Conservation (phyloP, 2,113 vertebrate genomes). For the Okapia johnstoni region DNA sequence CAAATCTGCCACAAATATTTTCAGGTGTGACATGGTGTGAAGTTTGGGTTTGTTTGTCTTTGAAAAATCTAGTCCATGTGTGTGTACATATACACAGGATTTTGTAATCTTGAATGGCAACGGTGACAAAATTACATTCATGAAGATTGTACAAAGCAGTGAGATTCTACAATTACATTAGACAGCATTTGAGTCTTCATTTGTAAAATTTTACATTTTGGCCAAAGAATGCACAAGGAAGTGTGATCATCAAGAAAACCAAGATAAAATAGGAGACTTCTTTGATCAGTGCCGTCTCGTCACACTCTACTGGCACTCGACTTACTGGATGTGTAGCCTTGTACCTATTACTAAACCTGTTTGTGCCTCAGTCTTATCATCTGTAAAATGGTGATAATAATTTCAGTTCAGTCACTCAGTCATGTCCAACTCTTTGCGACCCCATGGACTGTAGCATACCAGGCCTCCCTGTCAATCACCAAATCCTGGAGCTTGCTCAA, state of each 20-base stretch:
- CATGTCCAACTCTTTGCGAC: background rate
- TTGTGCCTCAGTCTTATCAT: background rate
- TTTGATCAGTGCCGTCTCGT: background rate
- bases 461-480: background rate
- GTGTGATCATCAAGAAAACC: background rate
- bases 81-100: background rate
- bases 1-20: background rate
- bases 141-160: background rate
- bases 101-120: background rate
- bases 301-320: fast-evolving
- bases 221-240: background rate
- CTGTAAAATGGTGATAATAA: background rate
- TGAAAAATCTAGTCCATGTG: background rate
- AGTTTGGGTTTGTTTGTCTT: background rate
- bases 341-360: background rate
- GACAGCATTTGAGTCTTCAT: background rate
- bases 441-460: background rate
- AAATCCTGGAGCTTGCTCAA: background rate
- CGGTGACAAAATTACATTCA: background rate
- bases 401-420: background rate
- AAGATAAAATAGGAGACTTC: background rate
- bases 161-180: background rate
- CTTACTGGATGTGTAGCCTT: background rate
- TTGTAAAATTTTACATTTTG: background rate
- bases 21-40: background rate